These are phyloP conservation scores for Pituophis catenifer DNA, from an alignment of 2,113 vertebrate genomes.

Conservation along the genomic window DNA sequence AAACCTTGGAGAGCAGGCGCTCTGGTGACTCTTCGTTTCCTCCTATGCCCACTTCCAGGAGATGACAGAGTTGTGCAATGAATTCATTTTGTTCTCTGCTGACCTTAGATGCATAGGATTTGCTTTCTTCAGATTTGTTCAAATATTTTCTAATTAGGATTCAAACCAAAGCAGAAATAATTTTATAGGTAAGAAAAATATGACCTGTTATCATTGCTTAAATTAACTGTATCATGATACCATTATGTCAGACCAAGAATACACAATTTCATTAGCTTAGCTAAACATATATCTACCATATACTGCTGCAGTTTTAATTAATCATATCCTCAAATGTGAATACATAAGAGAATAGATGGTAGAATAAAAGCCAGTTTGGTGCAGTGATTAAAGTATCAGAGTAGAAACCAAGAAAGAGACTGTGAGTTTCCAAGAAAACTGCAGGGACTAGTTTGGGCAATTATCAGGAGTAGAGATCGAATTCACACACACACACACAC, in stretches of 20 bases:
- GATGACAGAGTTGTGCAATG: slow-evolving; percentile 64
- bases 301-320: not conserved
- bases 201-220: not conserved
- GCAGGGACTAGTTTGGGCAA: not conserved
- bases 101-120: slow-evolving; percentile 56
- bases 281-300: not conserved
- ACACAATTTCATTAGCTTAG: not conserved
- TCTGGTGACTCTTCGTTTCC: slow-evolving; percentile 64
- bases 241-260: not conserved
- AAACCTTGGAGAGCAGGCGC: slow-evolving; percentile 72
- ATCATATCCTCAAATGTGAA: not conserved
- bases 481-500: too few relatives aligned
- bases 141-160: slow-evolving; percentile 63
- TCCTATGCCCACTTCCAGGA: slow-evolving; percentile 59
- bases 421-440: not conserved
- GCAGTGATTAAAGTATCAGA: not conserved
- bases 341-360: not conserved
- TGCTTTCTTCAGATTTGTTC: slow-evolving; percentile 66
- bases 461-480: not conserved
- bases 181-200: not conserved
- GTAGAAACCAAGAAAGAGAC: not conserved
- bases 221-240: not conserved
- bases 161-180: slow-evolving; percentile 27
- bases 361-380: not conserved
- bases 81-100: slow-evolving; percentile 66